Percentiles rank a stretch among this genome's conserved stretches.
phyloP scores from a whole-genome alignment of 2,797 vertebrate species.

The Bradypus variegatus region DNA sequence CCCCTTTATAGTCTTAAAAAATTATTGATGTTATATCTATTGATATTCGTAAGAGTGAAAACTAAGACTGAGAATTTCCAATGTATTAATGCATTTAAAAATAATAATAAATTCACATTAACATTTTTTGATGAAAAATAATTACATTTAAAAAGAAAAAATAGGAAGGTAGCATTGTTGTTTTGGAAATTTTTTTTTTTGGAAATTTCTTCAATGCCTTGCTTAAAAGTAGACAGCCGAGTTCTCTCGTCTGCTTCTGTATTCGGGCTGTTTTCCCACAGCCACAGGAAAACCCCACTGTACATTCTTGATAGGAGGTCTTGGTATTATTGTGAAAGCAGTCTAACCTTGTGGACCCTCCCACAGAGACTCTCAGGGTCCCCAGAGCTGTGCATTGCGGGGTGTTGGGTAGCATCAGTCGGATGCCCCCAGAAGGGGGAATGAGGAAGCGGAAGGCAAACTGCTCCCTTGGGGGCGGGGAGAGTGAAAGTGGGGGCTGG shows the following conservation, averaged over 20 bases:
- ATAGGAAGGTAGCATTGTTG: background rate
- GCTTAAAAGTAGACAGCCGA: background rate
- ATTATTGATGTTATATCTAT: background rate
- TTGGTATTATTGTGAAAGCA: background rate
- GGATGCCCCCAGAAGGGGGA: background rate
- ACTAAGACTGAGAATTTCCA: background rate
- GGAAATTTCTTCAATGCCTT: background rate
- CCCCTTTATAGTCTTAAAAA: background rate
- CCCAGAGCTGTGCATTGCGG: background rate
- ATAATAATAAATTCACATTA: background rate
- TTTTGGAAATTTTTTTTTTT: background rate
- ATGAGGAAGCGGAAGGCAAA: background rate
- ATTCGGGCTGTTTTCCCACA: too few relatives aligned
- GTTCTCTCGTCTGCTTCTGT: background rate
- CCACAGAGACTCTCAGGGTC: background rate
- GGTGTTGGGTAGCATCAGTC: too few relatives aligned
- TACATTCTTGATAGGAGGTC: background rate
- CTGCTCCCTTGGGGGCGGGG: background rate
- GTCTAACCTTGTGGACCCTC: background rate
- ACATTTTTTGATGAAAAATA: background rate
- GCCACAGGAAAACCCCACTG: background rate
- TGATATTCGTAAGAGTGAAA: background rate
- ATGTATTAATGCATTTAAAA: background rate
- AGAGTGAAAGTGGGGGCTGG: background rate
- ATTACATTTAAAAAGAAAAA: background rate